These are phyloP conservation scores for Rhopalosiphum maidis DNA, from an alignment of 1,140 invertebrate species.

Conservation along the genomic window DNA sequence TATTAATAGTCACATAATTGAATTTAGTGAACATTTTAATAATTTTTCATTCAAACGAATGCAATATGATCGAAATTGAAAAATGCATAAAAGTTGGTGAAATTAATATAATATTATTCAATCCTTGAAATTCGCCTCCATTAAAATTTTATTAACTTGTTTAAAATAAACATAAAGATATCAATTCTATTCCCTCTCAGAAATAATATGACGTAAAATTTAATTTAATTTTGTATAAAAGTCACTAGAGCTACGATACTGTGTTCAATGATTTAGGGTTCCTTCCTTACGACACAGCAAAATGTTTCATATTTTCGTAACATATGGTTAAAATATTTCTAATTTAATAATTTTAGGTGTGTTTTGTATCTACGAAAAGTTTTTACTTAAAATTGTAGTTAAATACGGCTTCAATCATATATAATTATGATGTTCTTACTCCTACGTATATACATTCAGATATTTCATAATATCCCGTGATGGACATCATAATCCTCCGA, in stretches of 20 bases:
- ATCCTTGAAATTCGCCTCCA: background rate
- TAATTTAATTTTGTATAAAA: background rate
- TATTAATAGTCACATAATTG: background rate
- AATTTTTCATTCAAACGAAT: background rate
- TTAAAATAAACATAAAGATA: background rate
- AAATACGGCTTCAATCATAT: background rate
- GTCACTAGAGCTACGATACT: too few species aligned
- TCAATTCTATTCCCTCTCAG: background rate
- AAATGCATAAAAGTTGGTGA: background rate
- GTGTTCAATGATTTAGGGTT: background rate
- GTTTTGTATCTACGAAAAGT: background rate
- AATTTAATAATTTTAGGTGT: background rate
- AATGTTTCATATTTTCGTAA: background rate
- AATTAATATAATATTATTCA: too few species aligned
- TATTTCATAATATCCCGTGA: background rate
- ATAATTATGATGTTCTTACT: background rate
- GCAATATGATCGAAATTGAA: background rate
- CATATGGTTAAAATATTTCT: background rate
- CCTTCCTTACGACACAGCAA: background rate
- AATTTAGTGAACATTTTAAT: background rate
- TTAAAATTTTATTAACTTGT: background rate
- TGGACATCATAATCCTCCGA: background rate
- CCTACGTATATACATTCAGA: background rate
- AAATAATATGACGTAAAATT: background rate
- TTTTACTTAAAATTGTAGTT: background rate